A percentile compares a stretch with the other conserved stretches of the same genome.
phyloP scores from a whole-genome alignment of 2,113 vertebrate genomes.

The Sapajus apella region DNA sequence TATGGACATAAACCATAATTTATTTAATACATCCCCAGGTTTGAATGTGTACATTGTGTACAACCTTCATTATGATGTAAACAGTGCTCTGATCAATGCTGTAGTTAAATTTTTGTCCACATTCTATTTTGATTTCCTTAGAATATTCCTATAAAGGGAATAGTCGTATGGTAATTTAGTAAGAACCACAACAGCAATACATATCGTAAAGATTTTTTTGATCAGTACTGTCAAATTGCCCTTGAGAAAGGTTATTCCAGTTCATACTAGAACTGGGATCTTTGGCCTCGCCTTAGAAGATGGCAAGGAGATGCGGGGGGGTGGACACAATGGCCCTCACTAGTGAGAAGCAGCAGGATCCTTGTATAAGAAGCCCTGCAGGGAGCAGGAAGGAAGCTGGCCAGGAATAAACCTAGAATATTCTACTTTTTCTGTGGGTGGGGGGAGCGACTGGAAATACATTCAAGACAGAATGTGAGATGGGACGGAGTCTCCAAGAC shows the following conservation, averaged over 20 bases:
- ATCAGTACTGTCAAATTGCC: not conserved
- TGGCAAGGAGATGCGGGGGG: not conserved
- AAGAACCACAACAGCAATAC: slow-evolving; percentile 4
- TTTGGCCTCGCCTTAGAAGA: slow-evolving; percentile 34
- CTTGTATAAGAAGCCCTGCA: not conserved
- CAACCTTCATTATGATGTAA: not conserved
- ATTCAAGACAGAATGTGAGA: not conserved
- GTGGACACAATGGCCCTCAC: not conserved
- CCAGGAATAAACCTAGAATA: not conserved
- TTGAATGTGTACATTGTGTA: not conserved
- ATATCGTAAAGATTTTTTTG: slow-evolving; percentile 20
- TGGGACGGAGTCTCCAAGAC: not conserved
- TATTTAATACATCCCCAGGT: not conserved
- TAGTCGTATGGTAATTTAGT: slow-evolving; percentile 43
- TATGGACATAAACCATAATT: not conserved
- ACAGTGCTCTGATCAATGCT: not conserved
- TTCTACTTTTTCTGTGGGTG: not conserved
- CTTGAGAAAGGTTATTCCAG: not conserved
- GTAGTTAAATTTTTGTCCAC: not conserved
- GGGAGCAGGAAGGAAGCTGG: not conserved
- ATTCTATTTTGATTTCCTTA: slow-evolving; percentile 39
- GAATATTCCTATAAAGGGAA: slow-evolving; percentile 58
- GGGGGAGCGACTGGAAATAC: not conserved
- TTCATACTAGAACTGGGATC: not conserved
- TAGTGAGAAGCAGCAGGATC: not conserved